Conservation (phyloP, 2,797 vertebrate species). For the Alcedo atthis region DNA sequence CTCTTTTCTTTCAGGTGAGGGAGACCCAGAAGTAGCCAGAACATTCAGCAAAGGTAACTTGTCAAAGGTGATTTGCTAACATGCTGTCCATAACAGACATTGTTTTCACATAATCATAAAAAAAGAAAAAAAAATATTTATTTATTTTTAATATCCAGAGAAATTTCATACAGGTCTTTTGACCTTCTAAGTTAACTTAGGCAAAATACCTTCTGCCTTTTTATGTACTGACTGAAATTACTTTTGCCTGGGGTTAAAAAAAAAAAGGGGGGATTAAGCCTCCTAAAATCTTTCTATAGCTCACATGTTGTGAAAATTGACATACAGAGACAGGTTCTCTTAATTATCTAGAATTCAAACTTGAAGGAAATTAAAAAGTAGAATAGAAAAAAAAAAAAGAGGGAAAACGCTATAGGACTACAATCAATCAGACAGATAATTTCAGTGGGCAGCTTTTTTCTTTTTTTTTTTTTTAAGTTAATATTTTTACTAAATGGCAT, state of each 20-base stretch:
- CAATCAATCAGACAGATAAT: background rate
- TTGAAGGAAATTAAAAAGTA: background rate
- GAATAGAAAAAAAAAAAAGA: background rate
- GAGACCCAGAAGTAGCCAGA: constrained; percentile 61
- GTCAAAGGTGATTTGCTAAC: constrained; percentile 16
- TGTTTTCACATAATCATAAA: constrained; percentile 52
- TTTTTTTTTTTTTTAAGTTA: background rate
- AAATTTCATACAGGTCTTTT: background rate
- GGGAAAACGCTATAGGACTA: background rate
- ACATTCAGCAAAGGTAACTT: constrained; percentile 49
- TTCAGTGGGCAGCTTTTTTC: background rate
- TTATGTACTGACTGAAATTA: background rate
- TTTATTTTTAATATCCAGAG: background rate
- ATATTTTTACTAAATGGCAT: constrained; percentile 15
- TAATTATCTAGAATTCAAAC: background rate
- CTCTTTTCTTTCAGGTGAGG: constrained; percentile 60
- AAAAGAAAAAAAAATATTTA: no score
- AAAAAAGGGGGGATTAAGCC: background rate
- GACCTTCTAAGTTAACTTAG: background rate
- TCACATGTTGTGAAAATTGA: background rate
- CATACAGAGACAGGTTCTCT: background rate
- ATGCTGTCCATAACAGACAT: background rate
- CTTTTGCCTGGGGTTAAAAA: background rate
- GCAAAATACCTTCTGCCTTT: constrained; percentile 6
- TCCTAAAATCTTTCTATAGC: background rate